A percentile compares a stretch with the other conserved stretches of the same genome.
Conservation (phyloP, 2,113 vertebrate genomes). For the Choloepus hoffmanni region DNA sequence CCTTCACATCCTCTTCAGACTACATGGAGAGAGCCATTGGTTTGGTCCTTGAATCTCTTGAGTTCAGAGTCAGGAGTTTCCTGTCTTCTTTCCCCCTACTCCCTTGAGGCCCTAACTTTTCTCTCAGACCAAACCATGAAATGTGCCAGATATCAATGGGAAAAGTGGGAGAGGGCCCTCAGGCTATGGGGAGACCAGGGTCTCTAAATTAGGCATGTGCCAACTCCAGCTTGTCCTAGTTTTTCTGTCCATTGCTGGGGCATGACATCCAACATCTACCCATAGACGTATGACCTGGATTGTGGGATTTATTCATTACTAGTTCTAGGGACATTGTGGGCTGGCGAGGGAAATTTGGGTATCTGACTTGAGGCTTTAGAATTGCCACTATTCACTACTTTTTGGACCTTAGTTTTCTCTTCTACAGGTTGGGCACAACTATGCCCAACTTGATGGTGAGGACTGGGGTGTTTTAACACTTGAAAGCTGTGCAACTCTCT, state of each 20-base stretch:
- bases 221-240: not conserved
- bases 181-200: not conserved
- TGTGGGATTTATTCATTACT: not conserved
- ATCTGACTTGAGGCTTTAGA: not conserved
- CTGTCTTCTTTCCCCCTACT: not conserved
- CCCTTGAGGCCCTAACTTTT: not conserved
- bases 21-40: not conserved
- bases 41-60: not conserved
- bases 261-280: too few species aligned
- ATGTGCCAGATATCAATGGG: not conserved
- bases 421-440: not conserved
- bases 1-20: not conserved
- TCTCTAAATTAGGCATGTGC: not conserved
- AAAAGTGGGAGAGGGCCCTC: not conserved
- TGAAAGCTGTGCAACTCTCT: not conserved
- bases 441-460: not conserved
- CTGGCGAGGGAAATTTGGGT: not conserved
- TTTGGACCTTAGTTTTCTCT: slow-evolving; percentile 2
- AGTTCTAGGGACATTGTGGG: not conserved
- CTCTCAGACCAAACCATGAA: not conserved
- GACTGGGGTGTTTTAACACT: not conserved
- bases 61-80: not conserved
- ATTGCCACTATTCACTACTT: not conserved
- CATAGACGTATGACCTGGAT: not conserved
- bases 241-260: too few species aligned